Evolutionary conservation across 1,140 invertebrate species (phyloP).

Genomic region (Procambarus clarkii): DNA sequence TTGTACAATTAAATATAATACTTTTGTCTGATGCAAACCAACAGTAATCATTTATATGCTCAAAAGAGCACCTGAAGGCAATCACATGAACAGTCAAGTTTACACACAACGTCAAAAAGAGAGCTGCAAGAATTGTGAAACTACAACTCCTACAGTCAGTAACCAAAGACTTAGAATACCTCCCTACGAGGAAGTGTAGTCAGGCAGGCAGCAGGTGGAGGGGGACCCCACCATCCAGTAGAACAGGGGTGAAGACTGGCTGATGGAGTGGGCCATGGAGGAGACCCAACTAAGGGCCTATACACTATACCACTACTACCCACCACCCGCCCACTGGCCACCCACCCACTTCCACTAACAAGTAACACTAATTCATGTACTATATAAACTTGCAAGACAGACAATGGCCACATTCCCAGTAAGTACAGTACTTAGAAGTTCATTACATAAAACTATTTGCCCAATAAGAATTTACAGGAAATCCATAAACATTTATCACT

Average conservation of each 20-base stretch:
- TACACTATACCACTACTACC: slow-evolving; percentile 32
- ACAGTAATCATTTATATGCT: slow-evolving; percentile 44
- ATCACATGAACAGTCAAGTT: slow-evolving; percentile 63
- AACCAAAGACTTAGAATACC: slow-evolving; percentile 42
- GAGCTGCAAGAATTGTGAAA: slow-evolving; percentile 38
- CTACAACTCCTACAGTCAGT: slow-evolving; percentile 60
- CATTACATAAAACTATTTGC: not conserved
- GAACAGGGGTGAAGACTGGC: not conserved
- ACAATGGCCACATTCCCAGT: slow-evolving; percentile 53
- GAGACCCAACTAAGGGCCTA: not conserved
- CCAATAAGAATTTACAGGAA: not conserved
- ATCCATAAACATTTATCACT: too few species aligned
- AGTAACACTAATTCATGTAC: slow-evolving; percentile 59
- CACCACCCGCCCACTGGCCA: slow-evolving; percentile 32
- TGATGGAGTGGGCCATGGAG: slow-evolving; percentile 21
- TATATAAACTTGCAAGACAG: slow-evolving; percentile 64
- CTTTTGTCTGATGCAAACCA: slow-evolving; percentile 60
- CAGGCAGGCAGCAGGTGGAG: slow-evolving; percentile 25
- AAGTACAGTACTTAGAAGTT: slow-evolving; percentile 50
- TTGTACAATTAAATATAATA: slow-evolving; percentile 31
- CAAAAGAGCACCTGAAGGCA: slow-evolving; percentile 55
- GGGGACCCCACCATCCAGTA: slow-evolving; percentile 12
- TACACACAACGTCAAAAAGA: slow-evolving; percentile 65
- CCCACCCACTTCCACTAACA: slow-evolving; percentile 55
- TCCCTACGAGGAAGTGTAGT: slow-evolving; percentile 46